Percentiles rank a stretch among this genome's conserved stretches.
phyloP scores from a whole-genome alignment of 1,140 invertebrate genomes.

The Drosophila takahashii region DNA sequence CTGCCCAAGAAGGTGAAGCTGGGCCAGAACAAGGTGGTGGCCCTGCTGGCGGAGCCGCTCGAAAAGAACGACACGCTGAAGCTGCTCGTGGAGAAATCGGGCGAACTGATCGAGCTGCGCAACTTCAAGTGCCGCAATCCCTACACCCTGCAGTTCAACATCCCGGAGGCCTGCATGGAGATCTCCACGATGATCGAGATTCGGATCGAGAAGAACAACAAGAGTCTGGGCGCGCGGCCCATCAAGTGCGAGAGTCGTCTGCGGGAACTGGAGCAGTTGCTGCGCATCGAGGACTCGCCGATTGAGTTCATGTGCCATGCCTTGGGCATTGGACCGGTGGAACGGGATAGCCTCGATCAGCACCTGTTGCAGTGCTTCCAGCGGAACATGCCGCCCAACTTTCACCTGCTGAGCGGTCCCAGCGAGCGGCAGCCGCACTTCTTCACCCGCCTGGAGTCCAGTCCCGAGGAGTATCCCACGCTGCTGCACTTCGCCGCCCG shows the following conservation, averaged over 20 bases:
- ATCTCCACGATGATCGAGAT: conserved; percentile 93
- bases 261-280: conserved; percentile 92
- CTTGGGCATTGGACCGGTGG: conserved; percentile 90
- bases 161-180: conserved; percentile 91
- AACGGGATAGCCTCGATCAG: conserved; percentile 91
- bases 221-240: conserved; percentile 90
- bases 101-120: conserved; percentile 90
- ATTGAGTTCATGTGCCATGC: conserved; percentile 95
- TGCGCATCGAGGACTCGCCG: conserved; percentile 91
- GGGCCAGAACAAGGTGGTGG: conserved; percentile 92
- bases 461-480: conserved; percentile 93
- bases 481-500: conserved; percentile 94
- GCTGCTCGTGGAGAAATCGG: conserved; percentile 91
- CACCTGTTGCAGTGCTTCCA: conserved; percentile 93
- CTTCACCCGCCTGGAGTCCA: conserved; percentile 76
- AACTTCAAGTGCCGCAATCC: conserved; percentile 92
- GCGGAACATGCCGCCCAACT: conserved; percentile 92
- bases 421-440: conserved; percentile 85
- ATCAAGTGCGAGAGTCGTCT: conserved; percentile 94
- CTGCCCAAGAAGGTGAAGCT: conserved; percentile 81
- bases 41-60: conserved; percentile 91
- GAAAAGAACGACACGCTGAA: conserved; percentile 90
- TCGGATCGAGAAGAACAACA: conserved; percentile 91
- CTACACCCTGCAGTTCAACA: conserved; percentile 91
- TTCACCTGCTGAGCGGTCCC: conserved; percentile 89